Percentiles rank a stretch among this genome's conserved stretches.
phyloP scores from a whole-genome alignment of 2,113 vertebrate genomes.

The Saccopteryx leptura region DNA sequence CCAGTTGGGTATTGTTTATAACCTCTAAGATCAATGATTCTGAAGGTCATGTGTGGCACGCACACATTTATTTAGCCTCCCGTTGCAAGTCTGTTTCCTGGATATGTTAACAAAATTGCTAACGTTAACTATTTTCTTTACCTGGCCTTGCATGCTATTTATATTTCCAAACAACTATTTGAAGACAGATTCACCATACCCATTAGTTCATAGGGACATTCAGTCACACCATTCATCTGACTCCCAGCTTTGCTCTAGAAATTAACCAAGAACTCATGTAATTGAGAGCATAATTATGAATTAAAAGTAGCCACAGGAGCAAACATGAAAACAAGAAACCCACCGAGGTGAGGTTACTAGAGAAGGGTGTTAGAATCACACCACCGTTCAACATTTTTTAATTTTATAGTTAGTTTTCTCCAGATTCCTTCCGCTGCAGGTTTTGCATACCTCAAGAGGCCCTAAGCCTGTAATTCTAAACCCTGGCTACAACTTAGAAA shows the following conservation, averaged over 20 bases:
- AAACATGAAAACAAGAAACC: not conserved
- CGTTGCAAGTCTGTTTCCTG: conserved; percentile 55
- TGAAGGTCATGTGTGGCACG: conserved; percentile 69
- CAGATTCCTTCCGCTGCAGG: not conserved
- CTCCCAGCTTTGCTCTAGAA: not conserved
- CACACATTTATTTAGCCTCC: conserved; percentile 60
- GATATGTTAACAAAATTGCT: conserved; percentile 57
- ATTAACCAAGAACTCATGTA: not conserved
- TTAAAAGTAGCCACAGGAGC: not conserved
- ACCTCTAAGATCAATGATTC: conserved; percentile 77
- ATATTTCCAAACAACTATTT: conserved; percentile 50
- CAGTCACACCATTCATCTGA: not conserved
- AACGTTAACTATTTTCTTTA: conserved; percentile 65
- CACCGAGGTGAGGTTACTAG: not conserved
- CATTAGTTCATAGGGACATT: not conserved
- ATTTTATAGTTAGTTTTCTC: not conserved
- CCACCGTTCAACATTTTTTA: not conserved
- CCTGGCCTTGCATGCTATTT: conserved; percentile 5
- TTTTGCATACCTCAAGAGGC: not conserved
- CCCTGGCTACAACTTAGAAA: not conserved
- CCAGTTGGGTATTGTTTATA: conserved; percentile 74
- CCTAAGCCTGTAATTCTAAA: not conserved
- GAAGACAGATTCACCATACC: not conserved
- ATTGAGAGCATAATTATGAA: not conserved
- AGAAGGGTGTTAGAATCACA: not conserved